phyloP scores from a whole-genome alignment of 2,888 invertebrate species.

The Eristalinus sepulchralis region DNA sequence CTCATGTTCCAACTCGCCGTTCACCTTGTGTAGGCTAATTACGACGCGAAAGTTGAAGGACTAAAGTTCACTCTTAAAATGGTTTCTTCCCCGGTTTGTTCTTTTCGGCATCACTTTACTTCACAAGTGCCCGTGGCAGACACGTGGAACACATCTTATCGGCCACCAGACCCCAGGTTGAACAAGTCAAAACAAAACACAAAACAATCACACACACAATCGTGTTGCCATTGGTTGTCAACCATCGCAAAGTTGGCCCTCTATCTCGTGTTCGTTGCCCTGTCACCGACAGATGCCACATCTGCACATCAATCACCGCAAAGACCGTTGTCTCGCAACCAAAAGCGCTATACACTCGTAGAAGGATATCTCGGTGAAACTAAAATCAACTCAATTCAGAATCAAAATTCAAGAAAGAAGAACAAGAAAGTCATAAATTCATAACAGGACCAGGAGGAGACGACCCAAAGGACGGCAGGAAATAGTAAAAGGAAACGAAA shows the following conservation, averaged over 20 bases:
- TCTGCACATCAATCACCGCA: not conserved
- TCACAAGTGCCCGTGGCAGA: not conserved
- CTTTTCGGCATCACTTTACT: not conserved
- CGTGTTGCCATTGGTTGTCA: not conserved
- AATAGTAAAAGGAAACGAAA: not conserved
- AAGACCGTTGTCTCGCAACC: not conserved
- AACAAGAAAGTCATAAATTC: conserved; percentile 16
- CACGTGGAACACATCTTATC: not conserved
- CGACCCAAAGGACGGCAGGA: too few species aligned
- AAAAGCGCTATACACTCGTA: not conserved
- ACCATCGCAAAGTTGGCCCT: not conserved
- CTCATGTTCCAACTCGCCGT: not conserved
- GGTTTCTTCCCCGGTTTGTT: not conserved
- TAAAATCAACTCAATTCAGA: conserved; percentile 18
- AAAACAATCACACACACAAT: not conserved
- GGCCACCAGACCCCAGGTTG: not conserved
- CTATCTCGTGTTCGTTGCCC: not conserved
- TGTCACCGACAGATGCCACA: not conserved
- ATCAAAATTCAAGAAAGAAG: not conserved
- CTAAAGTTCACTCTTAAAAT: not conserved
- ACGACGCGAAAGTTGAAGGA: not conserved
- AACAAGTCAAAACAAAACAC: not conserved
- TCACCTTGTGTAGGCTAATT: not conserved
- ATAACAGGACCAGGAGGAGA: not conserved
- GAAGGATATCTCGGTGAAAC: not conserved